Base-by-base conservation (phyloP, 1,140 invertebrate genomes). In the Harpegnathos saltator region DNA sequence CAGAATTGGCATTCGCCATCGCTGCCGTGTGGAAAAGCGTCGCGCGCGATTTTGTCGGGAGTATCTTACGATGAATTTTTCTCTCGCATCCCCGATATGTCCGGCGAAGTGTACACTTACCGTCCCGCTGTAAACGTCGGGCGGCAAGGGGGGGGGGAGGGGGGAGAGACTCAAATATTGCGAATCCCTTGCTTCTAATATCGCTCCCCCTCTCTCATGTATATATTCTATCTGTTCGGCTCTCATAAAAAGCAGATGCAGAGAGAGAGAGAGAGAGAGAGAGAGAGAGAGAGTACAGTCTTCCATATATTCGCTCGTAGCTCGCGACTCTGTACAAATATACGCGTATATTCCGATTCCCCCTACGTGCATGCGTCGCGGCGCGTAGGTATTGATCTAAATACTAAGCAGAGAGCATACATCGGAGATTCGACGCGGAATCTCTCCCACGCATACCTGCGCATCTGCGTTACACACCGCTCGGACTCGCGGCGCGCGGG, bases 311-410 rank as follows among this genome's bases (percentile, higher is more conserved):
- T 14, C 50, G 48, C 74, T 73, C 7, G 56, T n/a, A 17, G 4
- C 56, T 80, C 24, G 75, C 73, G 26, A 63, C 63, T n/a, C n/a
- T 63, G 73, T 22, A 50, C 65, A 80, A 69, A 80, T 71, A 80
- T 80, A 69, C 58, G 52, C 75, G 33, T 69, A 19, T 11, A 54
- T 24, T 44, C n/a, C 24, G 11, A 44, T 44, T 44, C 38, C 38
- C 9, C 38, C 38, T 44, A 44, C 38, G 38, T 44, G 38, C 38
- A 44, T 44, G 9, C 38, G 11, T 1, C 38, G 38, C 11, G 11
- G 7, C 38, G 38, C 11, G 38, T 44, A 44, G 29, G 33, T 58
- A 69, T 71, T 71, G 75, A 80, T 58, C 52, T 19, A 56, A 69
- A 54, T 59, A 71, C 38, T 71, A 80, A 59, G 68, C 56, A 22